Percentiles rank a stretch among this genome's conserved stretches.
phyloP scores from a whole-genome alignment of 2,113 vertebrate species.

The Podarcis raffonei region DNA sequence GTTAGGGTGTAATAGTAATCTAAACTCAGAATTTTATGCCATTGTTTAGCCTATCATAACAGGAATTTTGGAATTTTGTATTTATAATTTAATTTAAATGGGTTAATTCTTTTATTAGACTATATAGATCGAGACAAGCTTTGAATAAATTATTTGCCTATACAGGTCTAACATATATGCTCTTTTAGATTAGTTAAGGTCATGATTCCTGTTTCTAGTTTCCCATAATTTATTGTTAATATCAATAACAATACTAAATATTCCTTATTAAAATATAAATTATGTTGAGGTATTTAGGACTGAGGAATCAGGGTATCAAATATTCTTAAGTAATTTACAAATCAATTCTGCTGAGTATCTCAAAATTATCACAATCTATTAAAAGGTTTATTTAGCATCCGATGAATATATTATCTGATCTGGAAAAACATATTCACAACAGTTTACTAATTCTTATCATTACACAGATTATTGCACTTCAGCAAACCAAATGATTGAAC shows the following conservation, averaged over 20 bases:
- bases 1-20: neutral
- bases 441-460: conserved; percentile 49
- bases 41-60: conserved; percentile 11
- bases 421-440: conserved; percentile 53
- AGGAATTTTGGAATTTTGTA: neutral
- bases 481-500: conserved; percentile 69
- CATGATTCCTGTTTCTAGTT: neutral
- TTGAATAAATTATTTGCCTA: neutral
- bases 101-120: neutral
- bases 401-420: conserved; percentile 58
- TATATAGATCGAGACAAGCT: neutral
- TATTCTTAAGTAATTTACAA: conserved; percentile 39
- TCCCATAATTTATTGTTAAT: neutral
- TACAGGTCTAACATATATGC: neutral
- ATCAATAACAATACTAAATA: neutral
- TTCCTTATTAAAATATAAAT: conserved; percentile 35
- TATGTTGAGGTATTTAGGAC: conserved; percentile 22
- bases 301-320: neutral
- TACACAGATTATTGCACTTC: conserved; percentile 49
- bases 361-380: conserved; percentile 22
- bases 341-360: conserved; percentile 30
- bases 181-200: neutral
- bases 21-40: neutral
- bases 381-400: conserved; percentile 46
- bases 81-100: conserved; percentile 11